These are phyloP conservation scores for Ceratina calcarata DNA, from an alignment of 1,140 invertebrate genomes.

Conservation along the genomic window DNA sequence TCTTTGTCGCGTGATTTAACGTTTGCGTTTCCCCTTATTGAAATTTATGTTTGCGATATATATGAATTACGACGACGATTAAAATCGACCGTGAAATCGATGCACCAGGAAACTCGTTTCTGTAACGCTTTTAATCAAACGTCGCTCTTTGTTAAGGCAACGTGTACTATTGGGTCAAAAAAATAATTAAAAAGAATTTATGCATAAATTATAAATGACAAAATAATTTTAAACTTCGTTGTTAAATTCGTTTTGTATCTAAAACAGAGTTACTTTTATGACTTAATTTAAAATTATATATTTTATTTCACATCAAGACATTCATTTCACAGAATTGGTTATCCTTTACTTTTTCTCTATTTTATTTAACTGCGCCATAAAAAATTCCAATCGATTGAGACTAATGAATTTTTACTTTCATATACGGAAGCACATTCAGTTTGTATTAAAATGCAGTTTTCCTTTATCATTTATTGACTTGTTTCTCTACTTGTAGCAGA, in stretches of 20 bases:
- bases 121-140: background rate
- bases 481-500: background rate
- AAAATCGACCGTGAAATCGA: conserved; percentile 4
- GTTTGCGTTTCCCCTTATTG: conserved; percentile 5
- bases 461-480: background rate
- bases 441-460: background rate
- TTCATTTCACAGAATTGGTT: too few species aligned
- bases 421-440: background rate
- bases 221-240: too few species aligned
- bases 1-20: conserved; percentile 12
- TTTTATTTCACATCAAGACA: too few species aligned
- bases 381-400: background rate
- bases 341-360: too few species aligned
- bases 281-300: too few species aligned
- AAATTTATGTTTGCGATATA: background rate
- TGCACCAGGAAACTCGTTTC: background rate
- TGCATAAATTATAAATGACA: too few species aligned
- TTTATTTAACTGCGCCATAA: too few species aligned
- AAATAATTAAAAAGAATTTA: too few species aligned
- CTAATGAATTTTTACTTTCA: background rate
- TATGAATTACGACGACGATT: conserved; percentile 5
- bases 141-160: background rate
- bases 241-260: too few species aligned
- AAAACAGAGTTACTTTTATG: too few species aligned
- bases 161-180: too few species aligned